Base-by-base conservation (phyloP, 2,888 invertebrate species). In the Lasioglossum morio region DNA sequence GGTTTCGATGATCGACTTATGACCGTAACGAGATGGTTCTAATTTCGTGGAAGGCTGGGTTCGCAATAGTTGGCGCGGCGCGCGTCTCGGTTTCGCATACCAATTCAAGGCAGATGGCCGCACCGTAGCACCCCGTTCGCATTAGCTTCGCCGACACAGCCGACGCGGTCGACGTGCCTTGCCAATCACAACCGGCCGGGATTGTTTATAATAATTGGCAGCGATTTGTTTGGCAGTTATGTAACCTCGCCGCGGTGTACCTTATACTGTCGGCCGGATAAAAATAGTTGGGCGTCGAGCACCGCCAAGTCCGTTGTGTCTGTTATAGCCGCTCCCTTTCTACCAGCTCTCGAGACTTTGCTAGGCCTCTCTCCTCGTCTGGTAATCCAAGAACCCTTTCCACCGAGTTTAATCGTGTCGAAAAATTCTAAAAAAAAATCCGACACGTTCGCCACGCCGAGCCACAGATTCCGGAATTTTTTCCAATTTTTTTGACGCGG, bases 171-270 rank as follows among this genome's bases (percentile, higher is more conserved):
- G n/a, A 16, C 60, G 37, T 23, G 23, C 46, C 53, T 74, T 84
- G 89, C 88, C 89, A 89, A 88, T 88, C 88, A 81, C 70, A 72
- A 66, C 78, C 81, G 57, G 82, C 43, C 63, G 72, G 76, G 76
- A 91, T 93, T 94, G 92, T 94, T 94, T 94, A 94, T 94, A 93
- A 93, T 92, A 93, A 94, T 93, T 93, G 93, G 93, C 93, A 92
- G 87, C 83, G 88, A 91, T 92, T 93, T 93, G 87, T 92, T 92
- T 92, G 89, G 87, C 87, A 87, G 90, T 95, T 95, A 94, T 91
- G 93, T 94, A 95, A 95, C 76, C 81, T 16, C 37, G 76, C 43
- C 85, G 87, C 85, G 83, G 88, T 90, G 90, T 94, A 94, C 94
- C 93, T 70, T 94, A 93, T 92, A 93, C 86, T 89, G 88, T 76